Percentiles rank a stretch among this genome's conserved stretches.
phyloP scores from a whole-genome alignment of 2,888 invertebrate genomes.

The Proisotoma minuta region DNA sequence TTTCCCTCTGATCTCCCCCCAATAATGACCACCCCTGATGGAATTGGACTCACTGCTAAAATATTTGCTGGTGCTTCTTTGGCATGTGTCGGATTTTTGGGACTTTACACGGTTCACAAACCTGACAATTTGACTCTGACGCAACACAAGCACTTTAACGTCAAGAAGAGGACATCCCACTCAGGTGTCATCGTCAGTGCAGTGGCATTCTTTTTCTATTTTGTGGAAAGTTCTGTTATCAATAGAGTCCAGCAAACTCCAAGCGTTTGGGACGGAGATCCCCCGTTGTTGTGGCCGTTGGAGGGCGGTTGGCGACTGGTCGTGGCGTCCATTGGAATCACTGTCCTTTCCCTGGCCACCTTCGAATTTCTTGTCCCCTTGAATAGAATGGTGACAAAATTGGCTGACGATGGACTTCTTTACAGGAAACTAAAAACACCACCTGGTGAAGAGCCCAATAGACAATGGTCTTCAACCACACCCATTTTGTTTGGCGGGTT shows the following conservation, averaged over 20 bases:
- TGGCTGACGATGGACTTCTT: constrained; percentile 45
- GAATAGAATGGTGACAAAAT: constrained; percentile 36
- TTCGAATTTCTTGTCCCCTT: constrained; percentile 47
- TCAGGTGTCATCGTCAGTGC: constrained; percentile 43
- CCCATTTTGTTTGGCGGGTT: constrained; percentile 44
- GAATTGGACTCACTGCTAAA: constrained; percentile 42
- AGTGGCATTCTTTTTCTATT: constrained; percentile 40
- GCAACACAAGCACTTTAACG: constrained; percentile 45
- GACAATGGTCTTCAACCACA: constrained; percentile 20
- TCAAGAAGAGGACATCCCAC: constrained; percentile 43
- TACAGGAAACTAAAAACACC: constrained; percentile 41
- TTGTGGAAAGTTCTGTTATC: constrained; percentile 44
- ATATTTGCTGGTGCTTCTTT: constrained; percentile 45
- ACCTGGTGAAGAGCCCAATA: background rate
- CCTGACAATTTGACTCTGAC: constrained; percentile 45
- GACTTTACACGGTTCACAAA: constrained; percentile 42
- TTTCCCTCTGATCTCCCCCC: constrained; percentile 31
- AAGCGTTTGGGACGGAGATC: constrained; percentile 46
- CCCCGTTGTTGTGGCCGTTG: constrained; percentile 44
- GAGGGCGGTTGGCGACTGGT: constrained; percentile 44
- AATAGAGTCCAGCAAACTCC: constrained; percentile 44
- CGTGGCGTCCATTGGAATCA: constrained; percentile 42
- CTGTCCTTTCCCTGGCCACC: constrained; percentile 42
- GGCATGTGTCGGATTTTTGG: constrained; percentile 43
- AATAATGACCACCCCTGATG: constrained; percentile 39